Percentiles rank a stretch among this genome's conserved stretches.
Evolutionary conservation across 1,140 invertebrate species (phyloP).

Genomic region (Macrobrachium rosenbergii): DNA sequence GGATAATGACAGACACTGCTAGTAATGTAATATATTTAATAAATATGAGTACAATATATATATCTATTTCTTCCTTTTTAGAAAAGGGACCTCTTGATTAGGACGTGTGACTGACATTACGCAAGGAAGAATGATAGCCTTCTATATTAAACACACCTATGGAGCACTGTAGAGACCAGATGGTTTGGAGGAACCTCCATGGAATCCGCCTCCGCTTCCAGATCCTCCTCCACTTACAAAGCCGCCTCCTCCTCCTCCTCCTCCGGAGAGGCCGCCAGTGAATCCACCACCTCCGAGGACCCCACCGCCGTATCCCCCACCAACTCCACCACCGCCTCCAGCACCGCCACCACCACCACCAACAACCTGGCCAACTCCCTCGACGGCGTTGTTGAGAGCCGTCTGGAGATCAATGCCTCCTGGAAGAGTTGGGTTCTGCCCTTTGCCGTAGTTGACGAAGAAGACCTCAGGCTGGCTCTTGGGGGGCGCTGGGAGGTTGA

Average conservation of each 20-base stretch:
- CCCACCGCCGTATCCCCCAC: slow-evolving; percentile 1
- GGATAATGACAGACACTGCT: too few species aligned
- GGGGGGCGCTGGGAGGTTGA: slow-evolving; percentile 50
- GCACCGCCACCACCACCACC: slow-evolving; percentile 19
- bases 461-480: slow-evolving; percentile 53
- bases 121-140: too few species aligned
- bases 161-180: slow-evolving; percentile 4
- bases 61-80: too few species aligned
- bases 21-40: too few species aligned
- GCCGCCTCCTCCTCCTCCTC: background rate
- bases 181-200: background rate
- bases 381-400: slow-evolving; percentile 46
- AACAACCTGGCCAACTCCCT: slow-evolving; percentile 31
- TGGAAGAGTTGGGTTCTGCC: slow-evolving; percentile 60
- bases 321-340: background rate
- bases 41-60: too few species aligned
- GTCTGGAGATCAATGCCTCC: slow-evolving; percentile 53
- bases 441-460: slow-evolving; percentile 59
- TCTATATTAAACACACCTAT: background rate
- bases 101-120: too few species aligned
- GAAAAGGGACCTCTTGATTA: too few species aligned
- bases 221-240: background rate
- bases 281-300: background rate
- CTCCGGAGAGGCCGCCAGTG: background rate
- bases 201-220: background rate